Conservation (phyloP, 2,113 vertebrate genomes). For the Patagioenas fasciata region DNA sequence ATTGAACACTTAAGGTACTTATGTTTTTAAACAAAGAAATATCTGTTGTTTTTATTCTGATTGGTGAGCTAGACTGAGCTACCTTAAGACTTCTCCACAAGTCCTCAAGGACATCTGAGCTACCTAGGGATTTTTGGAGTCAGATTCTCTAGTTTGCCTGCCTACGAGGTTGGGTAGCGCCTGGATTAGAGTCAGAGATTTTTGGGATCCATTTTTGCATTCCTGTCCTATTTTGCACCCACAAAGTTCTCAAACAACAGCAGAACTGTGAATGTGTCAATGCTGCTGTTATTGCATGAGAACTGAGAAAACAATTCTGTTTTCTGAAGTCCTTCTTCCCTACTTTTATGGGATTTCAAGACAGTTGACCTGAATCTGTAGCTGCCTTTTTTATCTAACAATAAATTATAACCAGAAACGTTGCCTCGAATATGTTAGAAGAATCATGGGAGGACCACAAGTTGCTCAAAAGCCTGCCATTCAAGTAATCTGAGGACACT, state of each 20-base stretch:
- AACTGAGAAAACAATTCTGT: background rate
- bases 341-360: background rate
- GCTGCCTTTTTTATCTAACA: constrained; percentile 30
- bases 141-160: background rate
- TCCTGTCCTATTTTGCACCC: background rate
- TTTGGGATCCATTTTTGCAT: background rate
- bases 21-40: background rate
- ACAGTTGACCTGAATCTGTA: constrained; percentile 2
- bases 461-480: constrained; percentile 43
- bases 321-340: background rate
- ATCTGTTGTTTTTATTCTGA: background rate
- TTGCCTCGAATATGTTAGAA: constrained; percentile 33
- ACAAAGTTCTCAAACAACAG: background rate
- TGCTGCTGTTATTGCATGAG: background rate
- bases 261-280: background rate
- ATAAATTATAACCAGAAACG: constrained; percentile 39
- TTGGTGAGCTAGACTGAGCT: background rate
- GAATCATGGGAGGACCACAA: constrained; percentile 24
- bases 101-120: background rate
- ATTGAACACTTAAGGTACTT: background rate
- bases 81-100: background rate
- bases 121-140: background rate
- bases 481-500: constrained; percentile 29
- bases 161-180: background rate
- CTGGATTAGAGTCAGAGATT: background rate